Base-by-base conservation (phyloP, 1,140 invertebrate species). In the Eciton burchellii region DNA sequence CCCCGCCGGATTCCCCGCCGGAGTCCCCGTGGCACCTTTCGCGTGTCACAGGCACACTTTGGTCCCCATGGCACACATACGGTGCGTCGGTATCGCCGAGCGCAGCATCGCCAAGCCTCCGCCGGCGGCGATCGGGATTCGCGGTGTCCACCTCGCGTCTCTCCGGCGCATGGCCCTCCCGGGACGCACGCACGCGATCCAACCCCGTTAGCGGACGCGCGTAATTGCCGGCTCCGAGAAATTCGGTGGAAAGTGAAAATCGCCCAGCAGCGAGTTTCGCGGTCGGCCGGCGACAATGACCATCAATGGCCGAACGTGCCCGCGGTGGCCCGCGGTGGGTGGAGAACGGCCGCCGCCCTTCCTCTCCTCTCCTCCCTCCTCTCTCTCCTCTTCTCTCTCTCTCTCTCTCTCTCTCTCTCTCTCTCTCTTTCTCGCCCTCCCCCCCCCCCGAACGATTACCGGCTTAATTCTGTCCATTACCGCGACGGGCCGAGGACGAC, bases 221-320 rank as follows among this genome's bases (percentile, higher is more conserved):
- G 60, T 88, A 84, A 88, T 88, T 84, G 77, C 49, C 35, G 49
- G 77, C 66, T 87, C 82, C 77, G 72, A 73, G n/a, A 87, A 82
- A 84, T 84, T 84, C 41, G 14, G 54, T 79, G 68, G 77, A 88
- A 87, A 88, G 85, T 88, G 83, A 87, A 84, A 88, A 84, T 84
- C 72, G 59, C 41, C 84, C 82, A 52, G 72, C 47, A 83, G 84
- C 81, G 70, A n/a, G n/a, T n/a, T n/a, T n/a, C n/a, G 43, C 83
- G 1, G 54, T 19, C 47, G 83, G 12, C 12, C 43, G 3, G 45
- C 43, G 43, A n/a, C 16, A 19, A n/a, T 4, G 12, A 26, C 45
- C 1, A 14, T 35, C 65, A 41, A 52, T 11, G 41, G 24, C 5
- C 59, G 59, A 63, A 41, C 47, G 49, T n/a, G n/a, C 66, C 56